These are phyloP conservation scores for Hyposmocoma kahamanoa DNA, from an alignment of 1,140 invertebrate genomes.

Conservation along the genomic window DNA sequence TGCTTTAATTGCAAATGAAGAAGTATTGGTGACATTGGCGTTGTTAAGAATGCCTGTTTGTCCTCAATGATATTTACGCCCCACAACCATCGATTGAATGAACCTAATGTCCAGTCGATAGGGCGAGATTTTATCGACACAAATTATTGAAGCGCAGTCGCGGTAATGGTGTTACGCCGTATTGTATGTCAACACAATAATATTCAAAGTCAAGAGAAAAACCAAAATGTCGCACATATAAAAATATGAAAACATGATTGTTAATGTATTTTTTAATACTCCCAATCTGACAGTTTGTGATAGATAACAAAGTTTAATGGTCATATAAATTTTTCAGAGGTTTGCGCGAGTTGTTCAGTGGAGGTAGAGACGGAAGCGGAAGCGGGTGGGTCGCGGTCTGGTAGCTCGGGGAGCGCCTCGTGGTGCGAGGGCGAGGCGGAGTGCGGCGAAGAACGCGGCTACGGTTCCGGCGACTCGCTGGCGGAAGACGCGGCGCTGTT, in stretches of 20 bases:
- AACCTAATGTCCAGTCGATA: background rate
- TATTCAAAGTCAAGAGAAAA: too few relatives aligned
- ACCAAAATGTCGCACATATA: too few relatives aligned
- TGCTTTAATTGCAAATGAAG: too few relatives aligned
- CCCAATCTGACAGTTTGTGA: background rate
- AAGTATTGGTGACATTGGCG: too few relatives aligned
- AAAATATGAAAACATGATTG: too few relatives aligned
- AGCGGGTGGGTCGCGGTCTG: slow-evolving; percentile 49
- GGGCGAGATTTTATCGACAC: background rate
- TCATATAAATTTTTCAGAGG: too few relatives aligned
- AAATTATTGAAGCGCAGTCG: too few relatives aligned
- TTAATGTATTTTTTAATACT: background rate
- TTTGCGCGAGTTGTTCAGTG: slow-evolving; percentile 60
- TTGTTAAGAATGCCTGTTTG: too few relatives aligned
- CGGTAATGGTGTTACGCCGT: too few relatives aligned
- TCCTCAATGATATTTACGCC: too few relatives aligned
- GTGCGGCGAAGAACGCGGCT: slow-evolving; percentile 64
- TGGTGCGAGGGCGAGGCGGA: slow-evolving; percentile 68
- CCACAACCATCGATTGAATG: background rate
- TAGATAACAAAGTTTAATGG: too few relatives aligned
- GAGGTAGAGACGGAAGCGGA: slow-evolving; percentile 59
- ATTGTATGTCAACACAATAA: too few relatives aligned
- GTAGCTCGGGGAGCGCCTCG: slow-evolving; percentile 69
- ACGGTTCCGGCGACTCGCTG: slow-evolving; percentile 70
- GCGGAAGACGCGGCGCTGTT: slow-evolving; percentile 75